phyloP scores from a whole-genome alignment of 2,113 vertebrate genomes.

The Colaptes auratus region DNA sequence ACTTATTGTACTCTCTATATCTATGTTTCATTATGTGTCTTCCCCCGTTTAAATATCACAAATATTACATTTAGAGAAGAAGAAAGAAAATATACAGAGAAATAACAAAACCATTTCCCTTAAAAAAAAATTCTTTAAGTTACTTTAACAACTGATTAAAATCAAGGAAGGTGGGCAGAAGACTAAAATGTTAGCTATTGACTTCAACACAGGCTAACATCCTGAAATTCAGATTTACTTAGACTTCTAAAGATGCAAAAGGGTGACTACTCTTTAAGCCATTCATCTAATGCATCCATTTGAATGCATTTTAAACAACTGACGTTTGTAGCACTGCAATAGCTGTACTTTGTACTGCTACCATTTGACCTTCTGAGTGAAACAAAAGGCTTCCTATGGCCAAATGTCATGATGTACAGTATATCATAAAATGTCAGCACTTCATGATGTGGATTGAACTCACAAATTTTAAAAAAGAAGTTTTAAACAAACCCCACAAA shows the following conservation, averaged over 20 bases:
- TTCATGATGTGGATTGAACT: background rate
- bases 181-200: background rate
- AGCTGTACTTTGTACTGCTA: background rate
- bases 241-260: background rate
- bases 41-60: background rate
- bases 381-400: background rate
- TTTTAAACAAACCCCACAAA: background rate
- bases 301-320: background rate
- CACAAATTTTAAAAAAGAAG: background rate
- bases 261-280: background rate
- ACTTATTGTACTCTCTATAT: background rate
- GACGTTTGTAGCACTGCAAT: background rate
- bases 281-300: background rate
- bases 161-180: background rate
- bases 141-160: background rate
- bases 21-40: background rate
- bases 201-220: background rate
- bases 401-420: background rate
- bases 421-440: background rate
- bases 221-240: background rate
- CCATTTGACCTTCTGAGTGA: background rate
- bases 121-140: no score
- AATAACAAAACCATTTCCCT: background rate
- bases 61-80: background rate
- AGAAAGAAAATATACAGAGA: background rate